Percentiles rank a stretch among this genome's conserved stretches.
Conservation (phyloP, 2,113 vertebrate genomes). For the Nicator chloris region DNA sequence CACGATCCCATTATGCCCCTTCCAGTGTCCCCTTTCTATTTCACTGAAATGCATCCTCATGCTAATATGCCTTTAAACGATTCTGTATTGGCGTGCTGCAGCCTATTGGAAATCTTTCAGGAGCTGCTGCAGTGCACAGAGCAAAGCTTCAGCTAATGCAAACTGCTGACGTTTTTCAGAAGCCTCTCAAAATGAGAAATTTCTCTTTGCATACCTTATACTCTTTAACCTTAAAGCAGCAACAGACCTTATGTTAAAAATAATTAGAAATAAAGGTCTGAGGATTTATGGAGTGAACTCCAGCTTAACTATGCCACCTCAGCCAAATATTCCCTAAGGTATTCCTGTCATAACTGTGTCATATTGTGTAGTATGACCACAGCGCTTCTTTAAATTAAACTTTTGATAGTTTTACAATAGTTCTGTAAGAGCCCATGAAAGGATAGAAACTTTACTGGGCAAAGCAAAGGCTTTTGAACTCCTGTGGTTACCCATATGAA, state of each 20-base stretch:
- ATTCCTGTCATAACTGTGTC: background rate
- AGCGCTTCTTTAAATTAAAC: background rate
- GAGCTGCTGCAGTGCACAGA: background rate
- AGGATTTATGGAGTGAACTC: background rate
- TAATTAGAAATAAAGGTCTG: background rate
- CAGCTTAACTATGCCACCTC: background rate
- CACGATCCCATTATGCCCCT: background rate
- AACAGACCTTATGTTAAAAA: slow-evolving; percentile 18
- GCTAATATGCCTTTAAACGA: background rate
- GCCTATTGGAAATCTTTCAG: background rate
- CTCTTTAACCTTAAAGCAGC: slow-evolving; percentile 3
- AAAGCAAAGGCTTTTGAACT: slow-evolving; percentile 30
- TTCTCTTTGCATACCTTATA: background rate
- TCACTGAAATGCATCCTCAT: background rate
- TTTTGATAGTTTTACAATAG: slow-evolving; percentile 15
- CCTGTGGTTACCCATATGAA: background rate
- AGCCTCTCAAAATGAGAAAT: background rate
- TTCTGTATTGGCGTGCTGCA: background rate
- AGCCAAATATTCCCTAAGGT: background rate
- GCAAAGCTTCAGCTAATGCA: background rate
- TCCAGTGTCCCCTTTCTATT: background rate
- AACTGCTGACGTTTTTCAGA: slow-evolving; percentile 4
- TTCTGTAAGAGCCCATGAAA: background rate
- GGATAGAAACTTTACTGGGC: background rate
- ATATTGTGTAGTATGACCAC: background rate